phyloP scores from a whole-genome alignment of 2,797 vertebrate species.

The Chaetodon trifasciatus region DNA sequence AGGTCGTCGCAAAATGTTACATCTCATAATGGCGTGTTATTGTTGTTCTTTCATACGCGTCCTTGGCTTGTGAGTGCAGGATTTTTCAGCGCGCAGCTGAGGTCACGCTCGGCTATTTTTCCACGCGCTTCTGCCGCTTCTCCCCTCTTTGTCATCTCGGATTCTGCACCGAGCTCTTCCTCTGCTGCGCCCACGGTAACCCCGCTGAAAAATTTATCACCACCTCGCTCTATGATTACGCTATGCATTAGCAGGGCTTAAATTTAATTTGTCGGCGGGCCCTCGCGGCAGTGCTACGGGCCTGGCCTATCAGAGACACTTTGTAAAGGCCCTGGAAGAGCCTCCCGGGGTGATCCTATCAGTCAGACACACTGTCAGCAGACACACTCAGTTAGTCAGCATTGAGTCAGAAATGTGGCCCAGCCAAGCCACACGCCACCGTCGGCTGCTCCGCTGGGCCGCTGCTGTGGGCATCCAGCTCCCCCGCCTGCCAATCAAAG shows the following conservation, averaged over 20 bases:
- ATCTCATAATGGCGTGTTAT: slow-evolving; percentile 77
- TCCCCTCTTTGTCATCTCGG: slow-evolving; percentile 46
- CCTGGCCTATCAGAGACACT: slow-evolving; percentile 77
- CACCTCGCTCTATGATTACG: slow-evolving; percentile 72
- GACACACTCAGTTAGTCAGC: slow-evolving; percentile 83
- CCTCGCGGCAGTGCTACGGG: slow-evolving; percentile 64
- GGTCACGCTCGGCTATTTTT: slow-evolving; percentile 62
- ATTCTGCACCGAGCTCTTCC: slow-evolving; percentile 62
- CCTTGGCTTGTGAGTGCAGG: slow-evolving; percentile 68
- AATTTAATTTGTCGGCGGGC: slow-evolving; percentile 74
- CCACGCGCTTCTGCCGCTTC: slow-evolving; percentile 20
- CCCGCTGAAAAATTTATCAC: slow-evolving; percentile 73
- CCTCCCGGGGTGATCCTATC: slow-evolving; percentile 78
- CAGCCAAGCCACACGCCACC: slow-evolving; percentile 71
- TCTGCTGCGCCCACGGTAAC: slow-evolving; percentile 68
- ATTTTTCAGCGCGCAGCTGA: slow-evolving; percentile 41
- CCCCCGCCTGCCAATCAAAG: slow-evolving; percentile 80
- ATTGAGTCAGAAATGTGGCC: slow-evolving; percentile 75
- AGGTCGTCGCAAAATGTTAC: slow-evolving; percentile 68
- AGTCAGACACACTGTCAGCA: slow-evolving; percentile 80
- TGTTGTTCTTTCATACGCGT: slow-evolving; percentile 78
- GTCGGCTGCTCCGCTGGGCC: slow-evolving; percentile 73
- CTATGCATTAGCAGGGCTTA: slow-evolving; percentile 72
- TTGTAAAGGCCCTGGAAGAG: slow-evolving; percentile 77
- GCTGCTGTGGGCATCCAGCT: slow-evolving; percentile 59